Percentiles rank a stretch among this genome's conserved stretches.
Conservation (phyloP, 2,888 invertebrate genomes). For the Cataglyphis rosenhaueri region DNA sequence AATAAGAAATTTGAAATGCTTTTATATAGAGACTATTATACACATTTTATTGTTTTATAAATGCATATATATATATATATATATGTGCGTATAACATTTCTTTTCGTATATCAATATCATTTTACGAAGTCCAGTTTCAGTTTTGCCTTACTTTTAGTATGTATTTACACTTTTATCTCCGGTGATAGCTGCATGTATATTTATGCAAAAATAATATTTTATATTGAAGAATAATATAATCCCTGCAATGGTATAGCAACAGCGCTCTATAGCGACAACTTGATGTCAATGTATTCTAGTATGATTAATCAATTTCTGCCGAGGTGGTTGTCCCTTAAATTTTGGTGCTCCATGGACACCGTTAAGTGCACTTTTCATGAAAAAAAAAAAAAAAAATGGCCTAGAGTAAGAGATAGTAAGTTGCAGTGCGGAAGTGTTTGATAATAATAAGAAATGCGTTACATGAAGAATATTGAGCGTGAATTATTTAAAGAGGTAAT, state of each 20-base stretch:
- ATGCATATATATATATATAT: slow-evolving; percentile 23
- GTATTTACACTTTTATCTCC: slow-evolving; percentile 79
- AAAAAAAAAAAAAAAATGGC: slow-evolving; percentile 81
- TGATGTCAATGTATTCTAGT: slow-evolving; percentile 75
- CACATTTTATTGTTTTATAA: slow-evolving; percentile 68
- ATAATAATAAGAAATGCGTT: slow-evolving; percentile 80
- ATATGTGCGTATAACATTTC: slow-evolving; percentile 30
- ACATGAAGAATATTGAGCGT: slow-evolving; percentile 82
- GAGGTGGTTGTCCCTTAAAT: slow-evolving; percentile 82
- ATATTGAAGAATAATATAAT: slow-evolving; percentile 41
- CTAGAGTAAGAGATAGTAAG: slow-evolving; percentile 82
- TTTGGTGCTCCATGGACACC: slow-evolving; percentile 85
- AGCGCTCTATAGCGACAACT: slow-evolving; percentile 41
- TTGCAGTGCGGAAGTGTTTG: slow-evolving; percentile 77
- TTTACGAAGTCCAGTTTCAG: slow-evolving; percentile 79
- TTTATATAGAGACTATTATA: slow-evolving; percentile 72
- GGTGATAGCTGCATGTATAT: slow-evolving; percentile 79
- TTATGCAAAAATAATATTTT: slow-evolving; percentile 47
- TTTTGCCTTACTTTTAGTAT: slow-evolving; percentile 82
- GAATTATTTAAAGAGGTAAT: slow-evolving; percentile 84
- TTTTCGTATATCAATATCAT: slow-evolving; percentile 59
- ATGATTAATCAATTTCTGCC: slow-evolving; percentile 83
- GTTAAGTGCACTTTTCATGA: slow-evolving; percentile 84
- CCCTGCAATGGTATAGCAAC: slow-evolving; percentile 9
- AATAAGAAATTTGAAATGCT: slow-evolving; percentile 69